Evolutionary conservation across 2,797 vertebrate species (phyloP).

Genomic region (Adrianichthys oophorus): DNA sequence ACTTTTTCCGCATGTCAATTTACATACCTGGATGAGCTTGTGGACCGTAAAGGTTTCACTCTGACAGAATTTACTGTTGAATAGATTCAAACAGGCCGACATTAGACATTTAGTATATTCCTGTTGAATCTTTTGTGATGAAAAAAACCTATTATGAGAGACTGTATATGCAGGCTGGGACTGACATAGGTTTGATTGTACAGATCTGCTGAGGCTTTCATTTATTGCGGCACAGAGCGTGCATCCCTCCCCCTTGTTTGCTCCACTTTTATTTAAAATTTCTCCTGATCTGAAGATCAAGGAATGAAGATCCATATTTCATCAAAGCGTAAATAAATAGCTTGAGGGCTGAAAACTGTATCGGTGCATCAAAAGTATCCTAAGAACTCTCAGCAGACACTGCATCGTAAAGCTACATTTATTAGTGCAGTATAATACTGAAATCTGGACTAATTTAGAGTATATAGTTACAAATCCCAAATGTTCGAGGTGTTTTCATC

Average conservation of each 20-base stretch:
- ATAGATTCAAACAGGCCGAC: slow-evolving; percentile 24
- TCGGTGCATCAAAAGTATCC: slow-evolving; percentile 39
- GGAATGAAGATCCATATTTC: slow-evolving; percentile 62
- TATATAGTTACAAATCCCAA: slow-evolving; percentile 1
- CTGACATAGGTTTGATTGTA: slow-evolving; percentile 53
- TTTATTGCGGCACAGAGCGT: slow-evolving; percentile 36
- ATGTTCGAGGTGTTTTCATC: slow-evolving; percentile 19
- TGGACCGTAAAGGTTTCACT: slow-evolving; percentile 26
- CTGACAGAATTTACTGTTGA: slow-evolving; percentile 17
- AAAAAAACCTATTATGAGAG: slow-evolving; percentile 32
- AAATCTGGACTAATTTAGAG: slow-evolving; percentile 15
- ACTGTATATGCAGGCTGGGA: slow-evolving; percentile 23
- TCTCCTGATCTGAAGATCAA: slow-evolving; percentile 48
- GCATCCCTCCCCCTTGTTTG: slow-evolving; percentile 14
- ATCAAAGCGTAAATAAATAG: slow-evolving; percentile 59
- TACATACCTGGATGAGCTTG: slow-evolving; percentile 27
- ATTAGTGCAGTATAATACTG: slow-evolving; percentile 1
- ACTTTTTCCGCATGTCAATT: slow-evolving; percentile 13
- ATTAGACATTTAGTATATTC: slow-evolving; percentile 24
- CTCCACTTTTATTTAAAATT: slow-evolving; percentile 41
- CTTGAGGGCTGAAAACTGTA: slow-evolving; percentile 51
- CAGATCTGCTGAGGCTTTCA: slow-evolving; percentile 57
- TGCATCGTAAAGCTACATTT: neutral
- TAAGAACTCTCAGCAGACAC: slow-evolving; percentile 23
- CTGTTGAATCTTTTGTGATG: slow-evolving; percentile 20